These are phyloP conservation scores for Eulithis testata DNA, from an alignment of 2,888 invertebrate species.

Conservation along the genomic window DNA sequence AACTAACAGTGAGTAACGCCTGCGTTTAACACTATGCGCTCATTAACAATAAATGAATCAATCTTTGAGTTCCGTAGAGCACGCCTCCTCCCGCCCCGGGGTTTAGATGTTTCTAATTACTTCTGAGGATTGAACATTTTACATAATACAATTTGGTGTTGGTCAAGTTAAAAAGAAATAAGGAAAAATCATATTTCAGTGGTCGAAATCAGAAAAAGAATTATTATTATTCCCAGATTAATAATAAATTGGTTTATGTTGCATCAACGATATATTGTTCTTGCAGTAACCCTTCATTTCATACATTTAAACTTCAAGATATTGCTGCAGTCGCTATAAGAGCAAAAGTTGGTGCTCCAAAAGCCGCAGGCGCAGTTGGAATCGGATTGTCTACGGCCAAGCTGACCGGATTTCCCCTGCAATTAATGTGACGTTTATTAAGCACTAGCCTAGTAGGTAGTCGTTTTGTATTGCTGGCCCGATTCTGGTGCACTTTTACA, in stretches of 20 bases:
- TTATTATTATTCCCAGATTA: no score
- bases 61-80: constrained; percentile 38
- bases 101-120: constrained; percentile 27
- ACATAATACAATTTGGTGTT: not conserved
- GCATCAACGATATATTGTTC: no score
- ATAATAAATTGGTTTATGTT: no score
- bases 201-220: no score
- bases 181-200: no score
- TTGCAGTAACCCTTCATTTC: no score
- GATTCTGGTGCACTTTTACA: no score
- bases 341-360: not conserved
- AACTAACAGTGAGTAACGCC: constrained; percentile 43
- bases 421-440: constrained; percentile 1
- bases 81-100: constrained; percentile 44
- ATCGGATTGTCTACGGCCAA: constrained; percentile 19
- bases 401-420: constrained; percentile 29
- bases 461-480: constrained; percentile 14
- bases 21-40: constrained; percentile 60
- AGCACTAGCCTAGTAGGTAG: constrained; percentile 7
- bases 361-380: constrained; percentile 7
- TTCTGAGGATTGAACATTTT: constrained; percentile 14
- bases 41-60: constrained; percentile 78
- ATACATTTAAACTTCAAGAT: not conserved
- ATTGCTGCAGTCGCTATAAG: not conserved
- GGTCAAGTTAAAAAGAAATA: not conserved